A percentile compares a stretch with the other conserved stretches of the same genome.
These are phyloP conservation scores for Diplodus puntazzo DNA, from an alignment of 2,797 vertebrate genomes.

Conservation along the genomic window DNA sequence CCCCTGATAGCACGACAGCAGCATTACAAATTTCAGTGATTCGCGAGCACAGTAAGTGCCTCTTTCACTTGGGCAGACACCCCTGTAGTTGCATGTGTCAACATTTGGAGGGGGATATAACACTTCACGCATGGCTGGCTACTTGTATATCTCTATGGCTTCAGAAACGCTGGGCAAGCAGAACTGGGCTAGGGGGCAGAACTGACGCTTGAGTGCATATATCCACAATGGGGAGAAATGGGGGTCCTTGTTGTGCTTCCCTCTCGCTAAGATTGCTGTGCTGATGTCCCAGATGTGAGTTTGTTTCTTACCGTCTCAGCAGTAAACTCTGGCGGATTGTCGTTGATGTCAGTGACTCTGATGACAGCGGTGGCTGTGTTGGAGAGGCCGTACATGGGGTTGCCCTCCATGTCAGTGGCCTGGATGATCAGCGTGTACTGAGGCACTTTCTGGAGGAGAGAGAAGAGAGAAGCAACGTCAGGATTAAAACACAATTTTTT, in stretches of 20 bases:
- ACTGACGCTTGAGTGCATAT: conserved; percentile 52
- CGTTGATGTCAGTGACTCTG: conserved; percentile 96
- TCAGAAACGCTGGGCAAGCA: conserved; percentile 74
- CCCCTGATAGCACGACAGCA: conserved; percentile 70
- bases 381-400: conserved; percentile 95
- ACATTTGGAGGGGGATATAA: conserved; percentile 74
- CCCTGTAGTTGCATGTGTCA: conserved; percentile 74
- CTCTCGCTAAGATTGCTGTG: conserved; percentile 5
- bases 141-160: conserved; percentile 65
- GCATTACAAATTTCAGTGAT: conserved; percentile 76
- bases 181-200: conserved; percentile 64
- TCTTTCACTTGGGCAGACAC: conserved; percentile 65
- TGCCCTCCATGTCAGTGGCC: conserved; percentile 99
- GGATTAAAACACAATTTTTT: conserved; percentile 10
- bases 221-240: conserved; percentile 45
- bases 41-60: conserved; percentile 68
- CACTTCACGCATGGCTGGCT: conserved; percentile 69
- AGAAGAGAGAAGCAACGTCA: not conserved
- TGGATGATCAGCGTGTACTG: conserved; percentile 99
- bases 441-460: conserved; percentile 92
- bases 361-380: conserved; percentile 98
- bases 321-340: conserved; percentile 98
- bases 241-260: conserved; percentile 37
- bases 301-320: conserved; percentile 90
- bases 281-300: conserved; percentile 29